A percentile compares a stretch with the other conserved stretches of the same genome.
phyloP scores from a whole-genome alignment of 2,888 invertebrate species.

The Pheosia tremula region DNA sequence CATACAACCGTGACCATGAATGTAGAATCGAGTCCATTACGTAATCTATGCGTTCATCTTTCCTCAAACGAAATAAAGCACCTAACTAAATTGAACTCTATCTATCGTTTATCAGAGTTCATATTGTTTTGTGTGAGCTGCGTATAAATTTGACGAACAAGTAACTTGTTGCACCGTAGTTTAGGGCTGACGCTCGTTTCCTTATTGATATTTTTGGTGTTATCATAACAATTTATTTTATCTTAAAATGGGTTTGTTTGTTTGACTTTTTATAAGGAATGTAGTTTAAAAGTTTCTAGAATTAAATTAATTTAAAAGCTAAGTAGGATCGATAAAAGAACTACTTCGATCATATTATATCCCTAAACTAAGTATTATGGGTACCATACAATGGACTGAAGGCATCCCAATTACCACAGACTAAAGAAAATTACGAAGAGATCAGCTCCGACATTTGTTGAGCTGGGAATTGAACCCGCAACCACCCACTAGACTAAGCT shows the following conservation, averaged over 20 bases:
- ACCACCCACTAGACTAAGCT: too few relatives aligned
- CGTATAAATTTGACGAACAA: slow-evolving; percentile 44
- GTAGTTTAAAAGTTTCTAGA: too few relatives aligned
- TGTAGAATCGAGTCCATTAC: slow-evolving; percentile 73
- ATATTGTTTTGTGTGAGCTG: slow-evolving; percentile 13
- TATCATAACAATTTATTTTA: slow-evolving; percentile 34
- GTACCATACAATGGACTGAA: too few relatives aligned
- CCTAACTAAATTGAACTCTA: slow-evolving; percentile 25
- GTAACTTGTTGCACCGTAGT: slow-evolving; percentile 58
- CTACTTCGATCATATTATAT: too few relatives aligned
- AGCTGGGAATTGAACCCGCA: too few relatives aligned
- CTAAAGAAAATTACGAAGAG: too few relatives aligned
- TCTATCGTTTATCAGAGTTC: slow-evolving; percentile 1
- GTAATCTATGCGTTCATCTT: slow-evolving; percentile 71
- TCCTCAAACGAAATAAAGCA: slow-evolving; percentile 42
- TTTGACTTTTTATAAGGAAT: not conserved
- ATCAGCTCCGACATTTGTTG: too few relatives aligned
- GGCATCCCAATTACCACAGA: too few relatives aligned
- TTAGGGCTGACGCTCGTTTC: slow-evolving; percentile 52
- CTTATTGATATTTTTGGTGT: slow-evolving; percentile 51
- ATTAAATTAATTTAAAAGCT: too few relatives aligned
- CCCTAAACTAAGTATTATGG: too few relatives aligned
- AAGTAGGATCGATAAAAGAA: too few relatives aligned
- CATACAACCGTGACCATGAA: slow-evolving; percentile 76
- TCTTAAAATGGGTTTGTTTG: slow-evolving; percentile 7